Conservation (phyloP, 2,888 invertebrate species). For the Microctonus hyperodae region DNA sequence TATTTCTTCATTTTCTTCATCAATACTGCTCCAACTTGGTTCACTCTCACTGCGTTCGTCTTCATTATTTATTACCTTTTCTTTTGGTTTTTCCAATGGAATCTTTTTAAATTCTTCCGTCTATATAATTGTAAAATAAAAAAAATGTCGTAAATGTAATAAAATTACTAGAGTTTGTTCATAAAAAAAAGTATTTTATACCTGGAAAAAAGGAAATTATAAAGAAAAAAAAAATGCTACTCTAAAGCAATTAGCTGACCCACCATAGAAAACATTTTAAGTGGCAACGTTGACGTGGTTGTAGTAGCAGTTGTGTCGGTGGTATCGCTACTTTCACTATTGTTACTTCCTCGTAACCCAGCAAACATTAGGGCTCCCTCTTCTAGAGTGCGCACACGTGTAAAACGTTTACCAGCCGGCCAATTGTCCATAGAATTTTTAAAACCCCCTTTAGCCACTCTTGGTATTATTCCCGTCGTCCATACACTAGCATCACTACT, state of each 20-base stretch:
- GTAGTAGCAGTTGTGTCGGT: slow-evolving; percentile 52
- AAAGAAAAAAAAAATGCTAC: not conserved
- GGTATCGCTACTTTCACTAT: slow-evolving; percentile 55
- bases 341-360: slow-evolving; percentile 38
- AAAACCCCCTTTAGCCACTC: slow-evolving; percentile 40
- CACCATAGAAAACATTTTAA: slow-evolving; percentile 35
- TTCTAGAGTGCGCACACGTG: slow-evolving; percentile 49
- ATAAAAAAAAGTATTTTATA: not conserved
- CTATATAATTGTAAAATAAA: not conserved
- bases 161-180: not conserved
- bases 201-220: not conserved
- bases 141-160: not conserved
- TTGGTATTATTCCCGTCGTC: slow-evolving; percentile 55
- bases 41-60: slow-evolving; percentile 44
- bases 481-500: slow-evolving; percentile 58
- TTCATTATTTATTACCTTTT: slow-evolving; percentile 30
- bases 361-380: slow-evolving; percentile 47
- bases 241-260: slow-evolving; percentile 20
- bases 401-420: slow-evolving; percentile 46
- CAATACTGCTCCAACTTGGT: slow-evolving; percentile 35
- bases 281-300: slow-evolving; percentile 47
- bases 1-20: slow-evolving; percentile 40
- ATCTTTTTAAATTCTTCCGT: slow-evolving; percentile 20
- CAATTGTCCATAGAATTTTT: slow-evolving; percentile 48
- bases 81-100: not conserved